Percentiles rank a stretch among this genome's conserved stretches.
Evolutionary conservation across 2,888 invertebrate species (phyloP).

Genomic region (Oscheius onirici): DNA sequence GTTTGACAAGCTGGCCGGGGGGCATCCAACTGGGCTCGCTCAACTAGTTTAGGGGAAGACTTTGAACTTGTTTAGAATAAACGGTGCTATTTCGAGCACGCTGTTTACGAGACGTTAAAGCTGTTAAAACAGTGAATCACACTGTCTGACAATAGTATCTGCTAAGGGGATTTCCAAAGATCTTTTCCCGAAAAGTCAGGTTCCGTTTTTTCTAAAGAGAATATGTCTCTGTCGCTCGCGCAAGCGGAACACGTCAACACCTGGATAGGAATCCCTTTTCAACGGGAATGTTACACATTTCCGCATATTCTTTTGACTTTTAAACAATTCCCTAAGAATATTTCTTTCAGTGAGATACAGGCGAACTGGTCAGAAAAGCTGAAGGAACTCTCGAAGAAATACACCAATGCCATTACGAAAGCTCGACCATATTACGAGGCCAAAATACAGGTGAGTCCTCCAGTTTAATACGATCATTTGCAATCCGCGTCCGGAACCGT

Average conservation of each 20-base stretch:
- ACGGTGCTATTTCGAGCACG: not conserved
- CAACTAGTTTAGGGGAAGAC: not conserved
- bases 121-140: not conserved
- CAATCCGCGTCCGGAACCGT: not conserved
- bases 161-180: not conserved
- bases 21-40: not conserved
- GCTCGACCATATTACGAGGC: constrained; percentile 70
- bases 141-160: not conserved
- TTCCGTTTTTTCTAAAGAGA: not conserved
- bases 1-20: constrained; percentile 11
- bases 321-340: too few species aligned
- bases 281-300: not conserved
- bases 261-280: not conserved
- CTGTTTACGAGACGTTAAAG: not conserved
- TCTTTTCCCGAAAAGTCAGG: not conserved
- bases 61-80: constrained; percentile 6
- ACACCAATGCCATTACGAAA: constrained; percentile 67
- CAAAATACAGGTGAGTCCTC: constrained; percentile 51
- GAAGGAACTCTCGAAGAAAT: constrained; percentile 68
- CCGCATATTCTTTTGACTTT: too few species aligned
- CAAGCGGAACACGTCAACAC: not conserved
- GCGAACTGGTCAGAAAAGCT: constrained; percentile 63
- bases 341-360: constrained; percentile 61
- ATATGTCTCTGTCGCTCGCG: not conserved
- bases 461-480: not conserved